phyloP scores from a whole-genome alignment of 1,140 invertebrate species.

The Drosophila simulans region DNA sequence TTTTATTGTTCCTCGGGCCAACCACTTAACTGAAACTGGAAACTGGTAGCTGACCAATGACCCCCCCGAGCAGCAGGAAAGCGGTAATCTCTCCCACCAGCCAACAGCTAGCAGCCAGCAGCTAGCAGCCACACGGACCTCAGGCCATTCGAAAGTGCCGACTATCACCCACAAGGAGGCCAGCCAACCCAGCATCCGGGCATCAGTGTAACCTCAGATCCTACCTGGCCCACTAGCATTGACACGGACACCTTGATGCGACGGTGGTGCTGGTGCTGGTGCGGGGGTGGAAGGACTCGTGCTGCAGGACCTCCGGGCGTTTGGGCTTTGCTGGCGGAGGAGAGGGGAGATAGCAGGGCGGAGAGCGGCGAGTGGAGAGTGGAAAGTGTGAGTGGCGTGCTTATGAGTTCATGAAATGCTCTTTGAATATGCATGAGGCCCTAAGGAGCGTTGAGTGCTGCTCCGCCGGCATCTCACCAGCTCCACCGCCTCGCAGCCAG shows the following conservation, averaged over 20 bases:
- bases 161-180: too few relatives aligned
- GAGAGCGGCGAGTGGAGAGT: neutral
- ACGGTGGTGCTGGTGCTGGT: neutral
- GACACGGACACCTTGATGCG: conserved; percentile 43
- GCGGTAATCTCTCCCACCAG: conserved; percentile 8
- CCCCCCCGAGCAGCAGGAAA: conserved; percentile 2
- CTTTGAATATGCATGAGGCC: conserved; percentile 80
- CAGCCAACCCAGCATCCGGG: neutral
- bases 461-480: conserved; percentile 34
- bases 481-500: conserved; percentile 6
- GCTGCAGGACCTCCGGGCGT: conserved; percentile 20
- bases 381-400: conserved; percentile 63
- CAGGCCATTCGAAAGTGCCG: neutral
- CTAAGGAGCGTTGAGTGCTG: conserved; percentile 75
- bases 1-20: neutral
- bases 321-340: neutral
- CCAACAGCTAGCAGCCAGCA: neutral
- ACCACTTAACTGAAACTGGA: conserved; percentile 26
- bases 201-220: conserved; percentile 40
- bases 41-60: conserved; percentile 17
- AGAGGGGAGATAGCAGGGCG: too few relatives aligned
- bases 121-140: neutral
- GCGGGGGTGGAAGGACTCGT: neutral
- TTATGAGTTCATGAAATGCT: conserved; percentile 82
- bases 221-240: conserved; percentile 30